A percentile compares a stretch with the other conserved stretches of the same genome.
Conservation (phyloP, 1,140 invertebrate species). For the Popillia japonica region DNA sequence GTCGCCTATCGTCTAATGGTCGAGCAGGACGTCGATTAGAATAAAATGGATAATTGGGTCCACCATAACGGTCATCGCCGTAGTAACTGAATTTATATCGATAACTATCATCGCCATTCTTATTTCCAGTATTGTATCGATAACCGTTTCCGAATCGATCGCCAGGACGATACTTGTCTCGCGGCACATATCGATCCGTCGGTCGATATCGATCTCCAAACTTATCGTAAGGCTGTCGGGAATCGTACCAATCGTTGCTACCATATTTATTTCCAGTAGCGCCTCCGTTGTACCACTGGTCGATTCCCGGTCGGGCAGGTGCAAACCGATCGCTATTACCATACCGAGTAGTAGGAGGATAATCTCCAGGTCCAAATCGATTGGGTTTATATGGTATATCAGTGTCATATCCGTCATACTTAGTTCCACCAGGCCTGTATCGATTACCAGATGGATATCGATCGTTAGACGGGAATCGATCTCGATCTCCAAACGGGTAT, state of each 20-base stretch:
- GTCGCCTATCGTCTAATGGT: conserved; percentile 36
- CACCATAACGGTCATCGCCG: conserved; percentile 55
- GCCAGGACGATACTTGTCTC: conserved; percentile 17
- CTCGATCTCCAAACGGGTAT: conserved; percentile 52
- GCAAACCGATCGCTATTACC: neutral
- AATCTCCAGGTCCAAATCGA: conserved; percentile 51
- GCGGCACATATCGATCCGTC: neutral
- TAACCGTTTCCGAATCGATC: conserved; percentile 37
- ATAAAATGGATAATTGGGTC: conserved; percentile 53
- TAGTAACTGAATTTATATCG: conserved; percentile 49
- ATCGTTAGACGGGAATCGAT: conserved; percentile 55
- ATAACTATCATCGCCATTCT: conserved; percentile 30
- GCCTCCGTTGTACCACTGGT: neutral
- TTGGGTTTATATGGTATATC: conserved; percentile 1
- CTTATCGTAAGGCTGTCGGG: conserved; percentile 41
- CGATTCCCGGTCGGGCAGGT: neutral
- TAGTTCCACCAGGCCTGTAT: conserved; percentile 16
- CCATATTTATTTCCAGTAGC: conserved; percentile 30
- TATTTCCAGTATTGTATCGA: conserved; percentile 29
- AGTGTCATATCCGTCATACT: conserved; percentile 8
- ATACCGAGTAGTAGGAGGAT: conserved; percentile 57
- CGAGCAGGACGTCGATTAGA: conserved; percentile 53
- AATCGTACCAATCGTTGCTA: conserved; percentile 41
- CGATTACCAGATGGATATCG: conserved; percentile 54
- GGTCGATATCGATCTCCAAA: conserved; percentile 37